A percentile compares a stretch with the other conserved stretches of the same genome.
phyloP scores from a whole-genome alignment of 2,797 vertebrate species.

The Agapornis canus region DNA sequence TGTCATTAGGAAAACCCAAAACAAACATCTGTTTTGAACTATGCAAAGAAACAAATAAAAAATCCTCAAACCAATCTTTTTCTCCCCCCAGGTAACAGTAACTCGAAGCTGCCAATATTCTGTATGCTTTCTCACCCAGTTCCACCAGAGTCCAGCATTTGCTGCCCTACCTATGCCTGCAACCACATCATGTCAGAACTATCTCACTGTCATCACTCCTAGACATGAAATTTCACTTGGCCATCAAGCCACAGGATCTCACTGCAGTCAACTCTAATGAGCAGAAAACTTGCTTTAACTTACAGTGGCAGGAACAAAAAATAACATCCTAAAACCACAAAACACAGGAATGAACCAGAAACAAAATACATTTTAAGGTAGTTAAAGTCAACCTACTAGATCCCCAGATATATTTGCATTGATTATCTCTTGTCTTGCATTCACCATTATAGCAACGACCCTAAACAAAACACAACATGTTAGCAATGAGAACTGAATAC shows the following conservation, averaged over 20 bases:
- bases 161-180: background rate
- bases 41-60: background rate
- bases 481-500: background rate
- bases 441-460: slow-evolving; percentile 96
- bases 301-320: background rate
- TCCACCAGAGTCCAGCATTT: background rate
- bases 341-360: background rate
- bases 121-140: background rate
- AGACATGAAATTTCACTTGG: background rate
- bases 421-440: slow-evolving; percentile 97
- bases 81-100: accelerated
- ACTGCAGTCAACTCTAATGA: background rate
- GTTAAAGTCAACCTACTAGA: slow-evolving; percentile 85
- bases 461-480: slow-evolving; percentile 73
- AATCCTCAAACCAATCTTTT: background rate
- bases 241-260: background rate
- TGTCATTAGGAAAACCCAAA: background rate
- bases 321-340: background rate
- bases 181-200: background rate
- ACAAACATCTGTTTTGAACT: background rate
- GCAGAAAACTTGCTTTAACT: background rate
- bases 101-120: background rate
- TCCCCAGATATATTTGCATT: slow-evolving; percentile 98
- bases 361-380: slow-evolving; percentile 7
- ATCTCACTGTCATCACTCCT: background rate